phyloP scores from a whole-genome alignment of 2,113 vertebrate genomes.

The Corynorhinus townsendii region DNA sequence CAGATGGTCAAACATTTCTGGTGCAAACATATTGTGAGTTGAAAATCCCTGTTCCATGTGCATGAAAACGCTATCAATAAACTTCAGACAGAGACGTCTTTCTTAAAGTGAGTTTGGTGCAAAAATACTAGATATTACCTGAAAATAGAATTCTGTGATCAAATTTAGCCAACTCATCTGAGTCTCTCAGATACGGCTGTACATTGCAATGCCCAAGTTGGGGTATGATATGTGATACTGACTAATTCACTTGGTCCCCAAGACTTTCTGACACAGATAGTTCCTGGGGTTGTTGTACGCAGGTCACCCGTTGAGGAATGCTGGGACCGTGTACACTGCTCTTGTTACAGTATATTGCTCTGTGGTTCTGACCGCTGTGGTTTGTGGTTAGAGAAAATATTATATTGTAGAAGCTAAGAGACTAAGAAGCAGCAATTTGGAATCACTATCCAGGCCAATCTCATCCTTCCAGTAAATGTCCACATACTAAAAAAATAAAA shows the following conservation, averaged over 20 bases:
- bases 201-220: not conserved
- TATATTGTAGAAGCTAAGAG: not conserved
- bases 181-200: not conserved
- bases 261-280: not conserved
- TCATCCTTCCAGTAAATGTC: slow-evolving; percentile 20
- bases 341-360: not conserved
- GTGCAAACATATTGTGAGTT: not conserved
- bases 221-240: not conserved
- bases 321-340: not conserved
- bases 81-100: not conserved
- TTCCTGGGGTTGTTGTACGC: not conserved
- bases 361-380: not conserved
- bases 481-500: slow-evolving; percentile 10
- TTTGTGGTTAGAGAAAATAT: slow-evolving; percentile 25
- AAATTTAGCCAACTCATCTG: not conserved
- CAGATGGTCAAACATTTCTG: slow-evolving; percentile 40
- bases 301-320: not conserved
- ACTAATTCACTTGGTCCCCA: not conserved
- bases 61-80: not conserved
- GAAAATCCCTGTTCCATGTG: not conserved
- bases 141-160: not conserved
- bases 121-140: not conserved
- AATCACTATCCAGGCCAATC: not conserved
- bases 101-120: not conserved
- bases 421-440: slow-evolving; percentile 5